phyloP scores from a whole-genome alignment of 2,113 vertebrate genomes.

The Prietella phreatophila region DNA sequence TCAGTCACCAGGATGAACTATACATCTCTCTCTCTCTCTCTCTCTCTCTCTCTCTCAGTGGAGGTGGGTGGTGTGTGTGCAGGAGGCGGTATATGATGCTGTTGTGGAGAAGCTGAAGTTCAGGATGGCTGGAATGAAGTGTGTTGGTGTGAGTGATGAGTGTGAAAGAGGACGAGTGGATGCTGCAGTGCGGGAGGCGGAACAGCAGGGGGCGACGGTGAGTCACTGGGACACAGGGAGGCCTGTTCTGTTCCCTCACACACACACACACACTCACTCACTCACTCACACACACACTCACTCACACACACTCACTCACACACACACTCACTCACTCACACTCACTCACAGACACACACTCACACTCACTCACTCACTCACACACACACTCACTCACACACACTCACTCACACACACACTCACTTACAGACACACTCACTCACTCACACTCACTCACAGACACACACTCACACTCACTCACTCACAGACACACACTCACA shows the following conservation, averaged over 20 bases:
- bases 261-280: not conserved
- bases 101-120: slow-evolving; percentile 69
- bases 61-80: slow-evolving; percentile 77
- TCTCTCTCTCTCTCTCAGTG: slow-evolving; percentile 56
- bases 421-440: not conserved
- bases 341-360: not conserved
- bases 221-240: slow-evolving; percentile 44
- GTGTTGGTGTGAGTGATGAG: slow-evolving; percentile 65
- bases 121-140: slow-evolving; percentile 72
- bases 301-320: not conserved
- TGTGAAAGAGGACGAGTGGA: slow-evolving; percentile 62
- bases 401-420: not conserved
- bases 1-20: not conserved
- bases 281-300: not conserved
- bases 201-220: slow-evolving; percentile 80
- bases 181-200: slow-evolving; percentile 71
- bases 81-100: slow-evolving; percentile 76
- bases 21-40: not conserved
- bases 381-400: too few species aligned
- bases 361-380: not conserved
- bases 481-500: too few species aligned
- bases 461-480: not conserved
- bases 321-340: too few species aligned
- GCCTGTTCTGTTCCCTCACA: not conserved
- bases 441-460: not conserved